Evolutionary conservation across 35 echinoderm and acorn worm species (phyloP), one percentile per base, ranked within the genome.

Genomic region (Ophioderma brevispina): DNA sequence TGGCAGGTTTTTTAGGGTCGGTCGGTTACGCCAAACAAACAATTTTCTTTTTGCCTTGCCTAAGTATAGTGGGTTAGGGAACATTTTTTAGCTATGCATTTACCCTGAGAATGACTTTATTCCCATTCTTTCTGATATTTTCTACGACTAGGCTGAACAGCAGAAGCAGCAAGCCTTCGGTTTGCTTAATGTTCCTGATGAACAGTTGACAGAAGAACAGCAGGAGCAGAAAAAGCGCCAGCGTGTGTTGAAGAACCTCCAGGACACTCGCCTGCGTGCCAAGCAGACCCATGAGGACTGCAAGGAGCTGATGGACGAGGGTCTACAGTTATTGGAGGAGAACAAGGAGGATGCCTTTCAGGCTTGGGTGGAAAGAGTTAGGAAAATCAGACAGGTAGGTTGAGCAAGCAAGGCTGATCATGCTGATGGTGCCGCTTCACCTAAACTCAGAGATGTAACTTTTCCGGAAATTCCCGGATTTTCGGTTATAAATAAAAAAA

Each of bases 141-240:
- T 46, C 41, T 17, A 70, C 15, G n/a, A 25, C 59, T 25, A 70
- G 59, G 28, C n/a, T 18, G 59, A 70, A 25, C 59, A 70, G 28
- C 59, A 70, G 59, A 18, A 70, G n/a, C 46, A 52, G 21, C 8
- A 52, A 21, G 2, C 59, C 17, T 70, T 42, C 38, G 42, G 64
- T 35, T 76, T 87, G 35, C 36, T 87, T 31, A 76, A 39, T 36
- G 78, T 87, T 43, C 75, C 86, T n/a, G 86, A 87, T 78, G 75
- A 87, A 35, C 32, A 37, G 14, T 19, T 87, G 32, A 87, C 86
- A 78, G 11, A 40, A 1, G 86, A 87, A 38, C 64, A 77, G 75
- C 56, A 32, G n/a, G 86, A 87, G n/a, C 39, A 87, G 40, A 87
- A 87, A 32, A 75, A 76, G 64, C 35, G 86, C 15, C 86, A 87